A percentile compares a stretch with the other conserved stretches of the same genome.
These are phyloP conservation scores for Caenorhabditis uteleia DNA, from an alignment of 2,888 invertebrate genomes.

Conservation along the genomic window DNA sequence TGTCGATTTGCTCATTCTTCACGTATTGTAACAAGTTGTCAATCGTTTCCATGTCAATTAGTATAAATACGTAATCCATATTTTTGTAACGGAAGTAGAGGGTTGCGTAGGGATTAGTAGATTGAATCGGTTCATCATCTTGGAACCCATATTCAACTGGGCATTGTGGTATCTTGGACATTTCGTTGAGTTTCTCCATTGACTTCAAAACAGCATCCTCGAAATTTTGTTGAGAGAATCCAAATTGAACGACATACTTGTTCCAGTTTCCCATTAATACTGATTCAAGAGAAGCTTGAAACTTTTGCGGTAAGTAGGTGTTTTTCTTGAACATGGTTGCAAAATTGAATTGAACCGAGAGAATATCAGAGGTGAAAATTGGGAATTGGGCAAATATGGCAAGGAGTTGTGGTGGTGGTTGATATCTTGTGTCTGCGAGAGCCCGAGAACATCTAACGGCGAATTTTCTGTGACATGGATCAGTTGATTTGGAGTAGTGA, in stretches of 20 bases:
- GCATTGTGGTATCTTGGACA: constrained; percentile 18
- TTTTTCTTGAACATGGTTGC: constrained; percentile 48
- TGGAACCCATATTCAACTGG: no score
- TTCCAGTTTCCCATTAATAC: constrained; percentile 50
- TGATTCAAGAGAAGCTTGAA: constrained; percentile 42
- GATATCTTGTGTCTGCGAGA: constrained; percentile 14
- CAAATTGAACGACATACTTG: constrained; percentile 29
- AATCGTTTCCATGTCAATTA: constrained; percentile 43
- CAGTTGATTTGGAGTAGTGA: constrained; percentile 45
- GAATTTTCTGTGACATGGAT: constrained; percentile 48
- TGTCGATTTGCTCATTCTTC: constrained; percentile 27
- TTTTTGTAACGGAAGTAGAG: constrained; percentile 53
- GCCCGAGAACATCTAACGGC: constrained; percentile 18
- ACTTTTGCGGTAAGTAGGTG: constrained; percentile 30
- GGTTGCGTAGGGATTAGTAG: constrained; percentile 44
- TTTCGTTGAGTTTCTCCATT: constrained; percentile 10
- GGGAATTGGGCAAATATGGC: constrained; percentile 36
- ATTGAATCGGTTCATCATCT: no score
- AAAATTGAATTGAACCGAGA: constrained; percentile 35
- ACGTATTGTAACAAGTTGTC: constrained; percentile 33
- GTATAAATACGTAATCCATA: constrained; percentile 56
- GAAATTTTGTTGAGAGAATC: constrained; percentile 42
- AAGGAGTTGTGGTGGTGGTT: constrained; percentile 4
- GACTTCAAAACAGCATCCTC: constrained; percentile 30
- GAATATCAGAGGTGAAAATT: constrained; percentile 30